phyloP scores from a whole-genome alignment of 2,113 vertebrate species.

The Ranitomeya imitator region DNA sequence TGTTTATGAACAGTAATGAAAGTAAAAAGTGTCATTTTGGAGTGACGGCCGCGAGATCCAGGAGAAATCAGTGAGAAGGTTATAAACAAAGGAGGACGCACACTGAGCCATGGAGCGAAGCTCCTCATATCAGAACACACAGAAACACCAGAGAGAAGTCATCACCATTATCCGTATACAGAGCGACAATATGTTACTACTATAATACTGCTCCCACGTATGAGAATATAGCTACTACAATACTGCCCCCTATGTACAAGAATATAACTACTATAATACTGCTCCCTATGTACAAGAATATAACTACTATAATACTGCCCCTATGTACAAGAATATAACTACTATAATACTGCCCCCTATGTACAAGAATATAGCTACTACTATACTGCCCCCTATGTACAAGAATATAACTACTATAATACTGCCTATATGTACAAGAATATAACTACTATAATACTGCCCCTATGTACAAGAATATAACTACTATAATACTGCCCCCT shows the following conservation, averaged over 20 bases:
- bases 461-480: not conserved
- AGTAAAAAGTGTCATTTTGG: slow-evolving; percentile 99
- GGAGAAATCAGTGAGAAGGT: slow-evolving; percentile 81
- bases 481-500: not conserved
- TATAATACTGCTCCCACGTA: not conserved
- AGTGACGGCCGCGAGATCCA: slow-evolving; percentile 77
- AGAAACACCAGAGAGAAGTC: not conserved
- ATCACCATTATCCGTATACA: not conserved
- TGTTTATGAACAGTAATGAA: slow-evolving; percentile 99
- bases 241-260: not conserved
- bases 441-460: not conserved
- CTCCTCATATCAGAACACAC: not conserved
- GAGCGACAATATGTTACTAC: not conserved
- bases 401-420: not conserved
- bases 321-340: no score
- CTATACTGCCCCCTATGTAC: not conserved
- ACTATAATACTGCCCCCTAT: not conserved
- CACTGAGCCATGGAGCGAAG: not conserved
- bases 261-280: not conserved
- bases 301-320: no score
- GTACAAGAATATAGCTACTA: slow-evolving; percentile 9
- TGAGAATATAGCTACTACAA: not conserved
- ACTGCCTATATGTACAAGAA: not conserved
- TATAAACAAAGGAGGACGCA: not conserved
- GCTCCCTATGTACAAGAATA: not conserved